phyloP scores from a whole-genome alignment of 2,888 invertebrate species.

The Blera fallax region DNA sequence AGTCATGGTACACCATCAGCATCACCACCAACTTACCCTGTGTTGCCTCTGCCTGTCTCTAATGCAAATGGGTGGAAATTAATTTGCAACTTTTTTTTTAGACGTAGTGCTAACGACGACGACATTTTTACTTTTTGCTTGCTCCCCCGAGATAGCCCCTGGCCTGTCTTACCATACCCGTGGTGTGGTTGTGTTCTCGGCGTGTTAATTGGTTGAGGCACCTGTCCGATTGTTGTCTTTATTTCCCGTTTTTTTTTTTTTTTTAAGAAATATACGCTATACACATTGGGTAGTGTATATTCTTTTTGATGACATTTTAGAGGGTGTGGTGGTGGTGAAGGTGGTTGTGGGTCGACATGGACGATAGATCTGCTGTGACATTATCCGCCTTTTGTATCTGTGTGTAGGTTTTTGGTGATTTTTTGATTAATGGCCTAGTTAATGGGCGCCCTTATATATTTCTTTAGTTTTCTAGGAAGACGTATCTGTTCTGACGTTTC shows the following conservation, averaged over 20 bases:
- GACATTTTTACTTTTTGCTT: constrained; percentile 60
- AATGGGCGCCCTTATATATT: constrained; percentile 27
- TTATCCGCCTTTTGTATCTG: not conserved
- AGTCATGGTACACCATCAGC: constrained; percentile 46
- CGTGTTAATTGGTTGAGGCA: constrained; percentile 70
- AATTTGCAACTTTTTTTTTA: constrained; percentile 54
- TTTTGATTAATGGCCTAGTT: constrained; percentile 59
- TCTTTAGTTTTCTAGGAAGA: constrained; percentile 26
- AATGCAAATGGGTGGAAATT: constrained; percentile 72
- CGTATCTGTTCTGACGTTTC: constrained; percentile 21
- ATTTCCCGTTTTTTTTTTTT: constrained; percentile 23
- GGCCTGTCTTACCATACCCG: constrained; percentile 37
- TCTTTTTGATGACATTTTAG: constrained; percentile 29
- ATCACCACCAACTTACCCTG: constrained; percentile 44
- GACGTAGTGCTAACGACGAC: constrained; percentile 69
- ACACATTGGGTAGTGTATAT: not conserved
- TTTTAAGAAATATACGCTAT: not conserved
- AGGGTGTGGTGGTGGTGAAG: not conserved
- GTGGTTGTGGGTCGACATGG: not conserved
- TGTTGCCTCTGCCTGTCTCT: constrained; percentile 12
- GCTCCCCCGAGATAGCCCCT: constrained; percentile 9
- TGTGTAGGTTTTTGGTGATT: constrained; percentile 5
- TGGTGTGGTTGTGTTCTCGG: constrained; percentile 51
- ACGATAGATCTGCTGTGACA: constrained; percentile 11
- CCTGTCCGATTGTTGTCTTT: constrained; percentile 71